Evolutionary conservation across 2,113 vertebrate species (phyloP).

Genomic region (Rhea americana): DNA sequence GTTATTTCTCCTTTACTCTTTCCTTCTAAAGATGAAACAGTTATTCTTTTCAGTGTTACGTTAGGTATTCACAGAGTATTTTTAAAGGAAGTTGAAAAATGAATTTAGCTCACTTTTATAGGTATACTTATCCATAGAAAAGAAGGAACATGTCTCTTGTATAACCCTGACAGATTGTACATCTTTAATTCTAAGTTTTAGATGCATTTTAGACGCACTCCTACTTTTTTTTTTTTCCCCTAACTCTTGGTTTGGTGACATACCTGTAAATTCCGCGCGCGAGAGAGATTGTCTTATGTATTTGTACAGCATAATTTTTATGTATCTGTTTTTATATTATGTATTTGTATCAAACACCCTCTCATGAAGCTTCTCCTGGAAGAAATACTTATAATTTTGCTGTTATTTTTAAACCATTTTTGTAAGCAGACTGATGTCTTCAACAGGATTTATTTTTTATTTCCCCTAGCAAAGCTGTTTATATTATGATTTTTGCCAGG

Average conservation of each 20-base stretch:
- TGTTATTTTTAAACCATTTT: not conserved
- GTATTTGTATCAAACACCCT: not conserved
- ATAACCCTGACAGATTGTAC: not conserved
- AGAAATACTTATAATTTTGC: not conserved
- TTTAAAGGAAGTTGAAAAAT: not conserved
- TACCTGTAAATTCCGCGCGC: not conserved
- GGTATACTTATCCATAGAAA: not conserved
- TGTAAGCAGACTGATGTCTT: not conserved
- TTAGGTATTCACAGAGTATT: not conserved
- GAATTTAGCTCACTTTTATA: not conserved
- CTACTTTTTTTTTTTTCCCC: not conserved
- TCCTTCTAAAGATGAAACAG: not conserved
- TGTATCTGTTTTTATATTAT: too few relatives aligned
- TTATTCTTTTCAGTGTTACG: not conserved
- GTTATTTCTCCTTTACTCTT: not conserved
- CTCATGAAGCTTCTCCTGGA: not conserved
- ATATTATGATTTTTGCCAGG: not conserved
- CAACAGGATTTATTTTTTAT: not conserved
- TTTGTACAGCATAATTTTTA: not conserved
- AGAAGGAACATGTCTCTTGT: not conserved
- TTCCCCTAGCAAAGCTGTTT: not conserved
- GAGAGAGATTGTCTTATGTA: not conserved
- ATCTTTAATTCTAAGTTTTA: not conserved
- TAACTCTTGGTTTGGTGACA: not conserved
- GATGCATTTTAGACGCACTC: not conserved